Evolutionary conservation across 2,113 vertebrate species (phyloP).

Genomic region (Aptenodytes patagonicus): DNA sequence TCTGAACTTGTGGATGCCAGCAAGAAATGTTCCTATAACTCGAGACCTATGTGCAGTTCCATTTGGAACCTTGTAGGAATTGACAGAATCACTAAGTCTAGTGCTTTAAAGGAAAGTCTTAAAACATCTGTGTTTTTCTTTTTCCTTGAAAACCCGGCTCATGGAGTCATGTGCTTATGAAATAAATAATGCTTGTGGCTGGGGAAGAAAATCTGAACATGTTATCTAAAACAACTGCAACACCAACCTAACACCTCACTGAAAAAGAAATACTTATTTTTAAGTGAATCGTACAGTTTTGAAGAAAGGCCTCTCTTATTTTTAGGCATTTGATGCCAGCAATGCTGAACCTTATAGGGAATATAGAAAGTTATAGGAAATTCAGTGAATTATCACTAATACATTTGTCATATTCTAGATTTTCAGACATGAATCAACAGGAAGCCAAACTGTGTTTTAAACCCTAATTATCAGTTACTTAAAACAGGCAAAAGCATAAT

Average conservation of each 20-base stretch:
- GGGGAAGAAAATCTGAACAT: neutral
- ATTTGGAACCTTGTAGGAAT: neutral
- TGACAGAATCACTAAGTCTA: neutral
- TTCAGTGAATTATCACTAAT: neutral
- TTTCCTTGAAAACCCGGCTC: neutral
- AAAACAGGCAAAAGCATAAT: neutral
- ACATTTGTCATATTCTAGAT: neutral
- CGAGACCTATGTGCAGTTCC: neutral
- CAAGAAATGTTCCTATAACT: neutral
- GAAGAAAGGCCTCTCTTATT: neutral
- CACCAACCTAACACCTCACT: neutral
- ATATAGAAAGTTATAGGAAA: neutral
- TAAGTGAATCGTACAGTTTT: neutral
- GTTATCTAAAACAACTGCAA: neutral
- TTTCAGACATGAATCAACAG: neutral
- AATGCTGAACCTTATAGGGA: fast-evolving
- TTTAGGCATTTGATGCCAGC: neutral
- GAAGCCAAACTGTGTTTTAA: neutral
- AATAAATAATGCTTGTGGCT: neutral
- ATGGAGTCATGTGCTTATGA: neutral
- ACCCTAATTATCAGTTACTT: neutral
- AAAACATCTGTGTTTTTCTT: neutral
- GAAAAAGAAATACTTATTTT: neutral
- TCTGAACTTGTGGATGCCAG: neutral
- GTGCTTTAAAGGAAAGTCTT: neutral